A percentile compares a stretch with the other conserved stretches of the same genome.
phyloP scores from a whole-genome alignment of 2,113 vertebrate genomes.

The Okapia johnstoni region DNA sequence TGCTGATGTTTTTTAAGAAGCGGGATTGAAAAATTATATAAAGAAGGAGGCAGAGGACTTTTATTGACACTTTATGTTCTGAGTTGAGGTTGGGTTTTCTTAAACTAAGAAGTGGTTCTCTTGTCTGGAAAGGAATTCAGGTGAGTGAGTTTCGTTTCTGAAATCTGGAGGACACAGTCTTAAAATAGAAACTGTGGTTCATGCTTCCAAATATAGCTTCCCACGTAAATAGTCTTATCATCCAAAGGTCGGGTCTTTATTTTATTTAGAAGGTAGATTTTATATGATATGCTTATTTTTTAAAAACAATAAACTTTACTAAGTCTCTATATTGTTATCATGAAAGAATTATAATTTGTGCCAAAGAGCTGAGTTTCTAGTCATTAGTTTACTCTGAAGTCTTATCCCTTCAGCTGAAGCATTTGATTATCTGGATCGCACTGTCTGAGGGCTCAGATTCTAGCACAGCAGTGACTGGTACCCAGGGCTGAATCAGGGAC shows the following conservation, averaged over 20 bases:
- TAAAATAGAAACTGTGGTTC: neutral
- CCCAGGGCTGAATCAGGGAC: neutral
- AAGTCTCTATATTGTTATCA: neutral
- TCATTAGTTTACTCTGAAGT: neutral
- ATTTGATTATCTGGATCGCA: neutral
- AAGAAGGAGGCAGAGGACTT: neutral
- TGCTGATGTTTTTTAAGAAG: slow-evolving; percentile 12
- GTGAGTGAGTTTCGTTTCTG: neutral
- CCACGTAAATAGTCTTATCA: neutral
- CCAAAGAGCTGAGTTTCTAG: neutral
- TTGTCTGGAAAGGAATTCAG: neutral
- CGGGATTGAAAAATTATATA: neutral
- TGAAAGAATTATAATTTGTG: neutral
- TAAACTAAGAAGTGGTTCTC: neutral
- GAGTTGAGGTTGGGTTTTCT: neutral
- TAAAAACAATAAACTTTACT: neutral
- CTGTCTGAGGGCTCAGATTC: neutral
- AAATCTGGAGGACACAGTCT: neutral
- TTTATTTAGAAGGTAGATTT: neutral
- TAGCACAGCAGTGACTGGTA: slow-evolving; percentile 1
- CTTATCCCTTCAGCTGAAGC: neutral
- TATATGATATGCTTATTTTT: neutral
- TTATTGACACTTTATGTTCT: neutral
- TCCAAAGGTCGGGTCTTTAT: neutral
- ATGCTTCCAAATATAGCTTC: neutral